Base-by-base conservation (phyloP, 2,888 invertebrate genomes). In the Pseudococcus jackbeardsleyi region DNA sequence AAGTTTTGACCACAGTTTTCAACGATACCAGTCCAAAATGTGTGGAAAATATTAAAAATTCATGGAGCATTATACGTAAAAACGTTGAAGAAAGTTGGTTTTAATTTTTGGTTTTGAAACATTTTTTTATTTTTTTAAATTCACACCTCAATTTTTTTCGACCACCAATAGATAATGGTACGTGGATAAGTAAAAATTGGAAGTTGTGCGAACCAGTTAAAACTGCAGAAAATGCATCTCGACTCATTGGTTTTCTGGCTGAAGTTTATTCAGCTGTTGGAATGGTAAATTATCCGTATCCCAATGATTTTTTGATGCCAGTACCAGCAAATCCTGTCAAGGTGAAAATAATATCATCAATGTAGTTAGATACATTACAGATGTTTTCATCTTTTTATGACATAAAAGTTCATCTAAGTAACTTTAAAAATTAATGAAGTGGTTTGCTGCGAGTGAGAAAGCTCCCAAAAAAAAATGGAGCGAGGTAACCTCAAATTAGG, bases 221-320 rank as follows among this genome's bases (percentile, higher is more conserved):
- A 90, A 94, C 92, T 85, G 90, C 17, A 33, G 17, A 17, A 3
- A 33, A 33, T 33, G 33, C 33, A 15, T 4, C 15, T 26, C 72
- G 33, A 72, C 72, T 72, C 4, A 33, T 72, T 7, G 33, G 7
- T 17, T 17, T 72, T 33, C 33, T 72, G 33, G 33, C 0, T 17
- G 33, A 8, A 0, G 72, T 72, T 39, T 72, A 72, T 33, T 84
- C 84, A 11, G 95, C 95, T 90, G 91, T 98, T 89, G 98, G 98
- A 0, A 99, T 99, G 98, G 95, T 96, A 19, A 96, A 99, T 92
- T 99, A 99, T 92, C 99, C 99, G 0, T 99, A 98, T 91, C 92
- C 95, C 0, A 94, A 96, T 0, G 94, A 94, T 90, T 99, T 99
- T 91, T 92, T 99, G 85, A 93, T 94, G 84, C 94, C 95, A 0